Conservation (phyloP, 2,888 invertebrate species). For the Cremastinae sp. region DNA sequence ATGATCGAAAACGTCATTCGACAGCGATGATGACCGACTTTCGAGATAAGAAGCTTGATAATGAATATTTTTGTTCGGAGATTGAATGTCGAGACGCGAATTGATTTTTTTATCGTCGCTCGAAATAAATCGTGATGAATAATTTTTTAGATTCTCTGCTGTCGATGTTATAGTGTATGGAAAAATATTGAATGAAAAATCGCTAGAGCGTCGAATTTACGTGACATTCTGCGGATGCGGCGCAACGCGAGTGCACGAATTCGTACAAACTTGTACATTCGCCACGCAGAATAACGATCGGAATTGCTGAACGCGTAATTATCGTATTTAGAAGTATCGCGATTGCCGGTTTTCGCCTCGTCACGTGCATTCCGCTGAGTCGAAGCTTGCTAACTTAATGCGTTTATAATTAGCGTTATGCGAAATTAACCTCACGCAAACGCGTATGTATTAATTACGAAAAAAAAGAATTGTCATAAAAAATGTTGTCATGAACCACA, state of each 20-base stretch:
- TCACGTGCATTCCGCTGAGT: conserved; percentile 41
- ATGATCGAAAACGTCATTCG: neutral
- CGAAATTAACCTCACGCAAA: neutral
- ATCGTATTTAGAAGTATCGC: conserved; percentile 44
- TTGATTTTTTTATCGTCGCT: no score
- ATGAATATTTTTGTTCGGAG: conserved; percentile 22
- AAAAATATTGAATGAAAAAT: conserved; percentile 8
- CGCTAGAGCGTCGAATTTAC: conserved; percentile 25
- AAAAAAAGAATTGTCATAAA: no score
- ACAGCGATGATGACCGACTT: conserved; percentile 13
- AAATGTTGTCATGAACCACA: no score
- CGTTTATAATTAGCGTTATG: conserved; percentile 52
- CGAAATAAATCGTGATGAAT: no score
- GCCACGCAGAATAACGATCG: conserved; percentile 21
- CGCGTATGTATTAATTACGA: no score
- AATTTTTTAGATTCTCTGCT: no score
- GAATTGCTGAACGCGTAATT: conserved; percentile 46
- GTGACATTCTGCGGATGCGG: conserved; percentile 35
- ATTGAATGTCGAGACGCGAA: neutral
- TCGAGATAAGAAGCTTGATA: conserved; percentile 49
- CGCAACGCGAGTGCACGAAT: conserved; percentile 10
- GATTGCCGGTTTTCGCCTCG: conserved; percentile 53
- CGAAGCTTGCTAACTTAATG: conserved; percentile 49
- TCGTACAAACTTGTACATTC: neutral
- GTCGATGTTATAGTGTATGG: no score